Percentiles rank a stretch among this genome's conserved stretches.
These are phyloP conservation scores for Gibbula magus DNA, from an alignment of 2,888 invertebrate genomes.

Conservation along the genomic window DNA sequence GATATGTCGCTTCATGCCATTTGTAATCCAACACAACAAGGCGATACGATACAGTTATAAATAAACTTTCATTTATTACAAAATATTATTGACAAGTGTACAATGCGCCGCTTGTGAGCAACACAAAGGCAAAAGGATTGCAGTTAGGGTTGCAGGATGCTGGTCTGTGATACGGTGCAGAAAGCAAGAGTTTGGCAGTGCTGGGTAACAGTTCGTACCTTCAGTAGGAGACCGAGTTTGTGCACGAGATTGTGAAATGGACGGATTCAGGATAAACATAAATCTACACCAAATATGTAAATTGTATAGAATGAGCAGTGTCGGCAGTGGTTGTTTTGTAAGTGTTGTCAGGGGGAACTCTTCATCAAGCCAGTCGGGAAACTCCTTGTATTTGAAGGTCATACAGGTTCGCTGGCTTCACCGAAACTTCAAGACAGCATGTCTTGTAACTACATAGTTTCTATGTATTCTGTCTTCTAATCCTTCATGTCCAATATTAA, in stretches of 20 bases:
- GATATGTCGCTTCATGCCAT: no score
- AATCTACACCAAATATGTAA: conserved; percentile 1
- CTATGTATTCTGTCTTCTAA: no score
- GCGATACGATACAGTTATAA: background rate
- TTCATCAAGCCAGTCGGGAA: no score
- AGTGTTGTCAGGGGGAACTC: background rate
- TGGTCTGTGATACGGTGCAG: background rate
- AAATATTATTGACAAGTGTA: conserved; percentile 25
- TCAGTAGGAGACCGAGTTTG: background rate
- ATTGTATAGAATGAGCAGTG: background rate
- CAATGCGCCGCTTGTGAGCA: conserved; percentile 29
- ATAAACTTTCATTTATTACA: conserved; percentile 27
- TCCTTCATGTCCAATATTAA: no score
- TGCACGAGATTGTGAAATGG: background rate
- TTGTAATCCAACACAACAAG: no score
- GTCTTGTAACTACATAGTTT: no score
- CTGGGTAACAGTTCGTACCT: background rate
- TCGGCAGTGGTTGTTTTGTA: background rate
- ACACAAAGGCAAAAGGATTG: conserved; percentile 23
- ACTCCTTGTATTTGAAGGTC: no score
- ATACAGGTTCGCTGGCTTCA: no score
- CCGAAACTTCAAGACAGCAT: no score
- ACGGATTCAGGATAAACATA: background rate
- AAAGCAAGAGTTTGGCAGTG: background rate
- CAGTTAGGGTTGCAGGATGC: conserved; percentile 1